Evolutionary conservation across 2,888 invertebrate species (phyloP), one percentile per base, ranked within the genome.

Genomic region (Scelioninae gen. 2): DNA sequence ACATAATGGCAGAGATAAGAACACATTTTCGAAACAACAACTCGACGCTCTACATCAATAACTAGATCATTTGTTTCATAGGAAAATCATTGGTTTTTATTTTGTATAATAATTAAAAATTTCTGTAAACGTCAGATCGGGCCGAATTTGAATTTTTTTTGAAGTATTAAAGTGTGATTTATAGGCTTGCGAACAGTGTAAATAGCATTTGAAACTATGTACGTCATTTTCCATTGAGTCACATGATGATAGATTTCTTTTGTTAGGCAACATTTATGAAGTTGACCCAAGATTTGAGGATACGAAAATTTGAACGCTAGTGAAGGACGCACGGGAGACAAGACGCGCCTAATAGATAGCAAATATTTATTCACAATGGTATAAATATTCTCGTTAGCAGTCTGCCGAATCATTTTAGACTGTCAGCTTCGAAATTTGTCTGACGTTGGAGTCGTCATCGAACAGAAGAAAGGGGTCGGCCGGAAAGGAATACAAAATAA

Each of bases 301-400:
- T n/a, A 22, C 7, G 19, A 19, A 13, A 39, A 28, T 22, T 33
- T 52, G 13, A 43, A 39, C 13, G 39, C 25, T 16, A 10, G 3
- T 19, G 19, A 58, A 13, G 11, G 16, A 33, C 9, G 41, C 57
- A 25, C 19, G 5, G 18, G 33, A 11, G 41, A 45, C 10, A 35
- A 57, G 33, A 31, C 25, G 48, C 67, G 67, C 67, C 67, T 67
- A 67, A 65, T 57, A 67, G 41, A 58, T 58, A 58, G 58, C 15
- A 57, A 48, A 31, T 41, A 57, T 43, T 65, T 19, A 25, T 64
- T 64, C 55, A 46, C 55, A 31, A 43, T 41, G 50, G 55, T 55
- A 55, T 41, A 25, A 37, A 22, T 41, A 41, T 37, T 25, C 22
- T 22, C 37, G 39, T 15, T 37, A 15, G 19, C 22, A 53, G 19